Percentiles rank a stretch among this genome's conserved stretches.
These are phyloP conservation scores for Meandrina meandrites DNA, from an alignment of 92 coral and sea anemone species.

Conservation along the genomic window DNA sequence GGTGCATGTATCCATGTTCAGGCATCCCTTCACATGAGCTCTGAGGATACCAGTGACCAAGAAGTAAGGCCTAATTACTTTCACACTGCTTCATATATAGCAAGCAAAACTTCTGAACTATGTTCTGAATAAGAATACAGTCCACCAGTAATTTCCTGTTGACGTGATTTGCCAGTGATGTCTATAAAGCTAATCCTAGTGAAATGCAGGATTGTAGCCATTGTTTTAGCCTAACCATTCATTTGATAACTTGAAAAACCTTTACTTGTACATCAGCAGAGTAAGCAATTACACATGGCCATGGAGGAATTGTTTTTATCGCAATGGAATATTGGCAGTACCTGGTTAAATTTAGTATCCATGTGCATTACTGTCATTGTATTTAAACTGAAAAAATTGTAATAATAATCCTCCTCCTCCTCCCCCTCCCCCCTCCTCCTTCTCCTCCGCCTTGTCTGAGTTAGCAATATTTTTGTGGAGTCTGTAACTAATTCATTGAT, in stretches of 20 bases:
- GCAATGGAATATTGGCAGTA: background rate
- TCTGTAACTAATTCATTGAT: too few relatives aligned
- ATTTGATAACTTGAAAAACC: too few relatives aligned
- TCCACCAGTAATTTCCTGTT: too few relatives aligned
- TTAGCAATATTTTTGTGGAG: too few relatives aligned
- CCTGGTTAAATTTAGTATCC: background rate
- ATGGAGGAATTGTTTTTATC: background rate
- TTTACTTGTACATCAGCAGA: background rate
- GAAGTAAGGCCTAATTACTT: slow-evolving; percentile 9
- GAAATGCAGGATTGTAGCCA: too few relatives aligned
- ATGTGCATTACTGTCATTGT: background rate
- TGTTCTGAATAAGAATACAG: too few relatives aligned
- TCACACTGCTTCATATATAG: background rate
- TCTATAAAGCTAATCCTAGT: too few relatives aligned
- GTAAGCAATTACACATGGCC: background rate
- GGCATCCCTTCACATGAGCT: slow-evolving; percentile 1
- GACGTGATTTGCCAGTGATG: too few relatives aligned
- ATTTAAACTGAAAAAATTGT: too few relatives aligned
- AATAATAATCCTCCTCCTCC: too few relatives aligned
- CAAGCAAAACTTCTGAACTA: background rate
- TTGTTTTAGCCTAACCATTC: background rate
- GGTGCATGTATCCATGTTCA: slow-evolving; percentile 86
- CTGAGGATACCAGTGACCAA: slow-evolving; percentile 16
- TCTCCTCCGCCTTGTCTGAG: too few relatives aligned
- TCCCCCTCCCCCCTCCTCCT: too few relatives aligned